These are phyloP conservation scores for Eubasilissa regina DNA, from an alignment of 1,140 invertebrate species.

Conservation along the genomic window DNA sequence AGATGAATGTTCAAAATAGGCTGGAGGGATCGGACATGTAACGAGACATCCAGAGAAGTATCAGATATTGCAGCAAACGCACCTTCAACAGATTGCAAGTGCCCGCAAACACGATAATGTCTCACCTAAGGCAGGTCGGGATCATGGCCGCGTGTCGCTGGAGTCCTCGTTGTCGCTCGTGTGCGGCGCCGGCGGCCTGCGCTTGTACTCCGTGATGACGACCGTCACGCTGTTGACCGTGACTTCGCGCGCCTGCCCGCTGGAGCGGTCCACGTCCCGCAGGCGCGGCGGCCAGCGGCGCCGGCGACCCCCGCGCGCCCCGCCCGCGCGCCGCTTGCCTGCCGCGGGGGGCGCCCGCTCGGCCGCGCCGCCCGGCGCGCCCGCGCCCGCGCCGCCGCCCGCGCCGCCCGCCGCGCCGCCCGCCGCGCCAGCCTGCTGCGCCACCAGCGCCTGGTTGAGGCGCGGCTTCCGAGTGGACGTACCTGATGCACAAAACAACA, in stretches of 20 bases:
- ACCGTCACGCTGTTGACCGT: constrained; percentile 97
- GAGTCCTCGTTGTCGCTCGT: constrained; percentile 70
- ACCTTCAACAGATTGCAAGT: too few species aligned
- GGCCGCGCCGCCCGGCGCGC: constrained; percentile 85
- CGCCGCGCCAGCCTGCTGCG: constrained; percentile 86
- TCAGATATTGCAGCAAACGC: too few species aligned
- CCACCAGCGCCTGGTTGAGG: constrained; percentile 93
- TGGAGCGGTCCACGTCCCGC: constrained; percentile 91
- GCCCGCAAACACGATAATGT: too few species aligned
- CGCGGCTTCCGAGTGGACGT: constrained; percentile 92
- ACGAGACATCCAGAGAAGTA: too few species aligned
- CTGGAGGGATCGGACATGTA: too few species aligned
- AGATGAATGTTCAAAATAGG: too few species aligned
- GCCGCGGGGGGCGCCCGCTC: constrained; percentile 70
- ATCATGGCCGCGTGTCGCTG: constrained; percentile 65
- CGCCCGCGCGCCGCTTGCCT: constrained; percentile 65
- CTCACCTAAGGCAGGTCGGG: constrained; percentile 27
- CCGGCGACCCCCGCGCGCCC: constrained; percentile 15
- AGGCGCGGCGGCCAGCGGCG: constrained; percentile 82
- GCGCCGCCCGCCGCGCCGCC: constrained; percentile 67
- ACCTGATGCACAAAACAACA: constrained; percentile 67
- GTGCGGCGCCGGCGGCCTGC: constrained; percentile 70
- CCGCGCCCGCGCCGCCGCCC: constrained; percentile 87
- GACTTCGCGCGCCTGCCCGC: constrained; percentile 91
- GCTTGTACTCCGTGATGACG: constrained; percentile 96